phyloP scores from a whole-genome alignment of 2,888 invertebrate genomes.

The Ligdia adustata region DNA sequence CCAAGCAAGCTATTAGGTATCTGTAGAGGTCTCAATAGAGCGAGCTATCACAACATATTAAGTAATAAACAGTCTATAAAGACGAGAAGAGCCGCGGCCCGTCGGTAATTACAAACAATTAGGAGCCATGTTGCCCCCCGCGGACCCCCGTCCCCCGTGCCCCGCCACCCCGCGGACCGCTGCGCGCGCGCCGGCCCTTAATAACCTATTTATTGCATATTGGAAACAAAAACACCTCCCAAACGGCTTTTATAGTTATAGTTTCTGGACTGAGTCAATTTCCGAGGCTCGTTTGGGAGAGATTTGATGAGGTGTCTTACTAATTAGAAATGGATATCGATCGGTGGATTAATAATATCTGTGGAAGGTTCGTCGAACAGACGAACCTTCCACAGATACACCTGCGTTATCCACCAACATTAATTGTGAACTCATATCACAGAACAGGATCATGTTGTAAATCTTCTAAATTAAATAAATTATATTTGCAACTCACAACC shows the following conservation, averaged over 20 bases:
- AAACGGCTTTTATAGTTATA: constrained; percentile 50
- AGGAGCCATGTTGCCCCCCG: constrained; percentile 62
- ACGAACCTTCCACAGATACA: no score
- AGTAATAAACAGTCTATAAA: constrained; percentile 79
- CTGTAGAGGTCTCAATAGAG: constrained; percentile 45
- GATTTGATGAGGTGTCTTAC: constrained; percentile 24
- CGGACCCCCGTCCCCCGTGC: constrained; percentile 37
- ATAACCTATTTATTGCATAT: constrained; percentile 75
- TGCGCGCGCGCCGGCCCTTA: constrained; percentile 51
- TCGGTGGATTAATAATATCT: no score
- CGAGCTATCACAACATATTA: constrained; percentile 69
- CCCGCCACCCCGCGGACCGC: constrained; percentile 36
- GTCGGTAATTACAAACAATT: constrained; percentile 77
- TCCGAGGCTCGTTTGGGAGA: constrained; percentile 15
- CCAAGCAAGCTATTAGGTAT: no score
- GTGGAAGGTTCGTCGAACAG: no score
- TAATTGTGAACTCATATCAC: no score
- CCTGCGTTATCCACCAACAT: no score
- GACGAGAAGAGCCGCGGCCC: constrained; percentile 45
- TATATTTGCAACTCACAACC: no score
- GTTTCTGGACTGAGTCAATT: constrained; percentile 35
- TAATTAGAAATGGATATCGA: constrained; percentile 10
- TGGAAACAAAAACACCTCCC: constrained; percentile 62
- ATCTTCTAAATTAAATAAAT: no score
- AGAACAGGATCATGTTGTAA: no score